Evolutionary conservation across 1,140 invertebrate species (phyloP).

Genomic region (Acyrthosiphon pisum): DNA sequence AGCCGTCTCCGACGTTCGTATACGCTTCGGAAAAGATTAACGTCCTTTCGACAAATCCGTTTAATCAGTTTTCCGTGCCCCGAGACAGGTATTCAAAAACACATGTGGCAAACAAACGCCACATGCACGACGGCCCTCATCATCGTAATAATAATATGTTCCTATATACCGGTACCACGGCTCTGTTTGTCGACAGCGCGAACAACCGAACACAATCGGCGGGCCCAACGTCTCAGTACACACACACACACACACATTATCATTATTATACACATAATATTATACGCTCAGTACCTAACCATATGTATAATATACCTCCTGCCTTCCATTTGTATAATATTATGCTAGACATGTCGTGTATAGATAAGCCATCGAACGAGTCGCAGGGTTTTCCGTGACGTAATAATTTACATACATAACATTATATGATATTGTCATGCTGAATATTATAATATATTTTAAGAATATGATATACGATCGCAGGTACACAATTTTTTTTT

Average conservation of each 20-base stretch:
- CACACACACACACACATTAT: too few species aligned
- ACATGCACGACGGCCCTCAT: background rate
- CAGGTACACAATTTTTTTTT: background rate
- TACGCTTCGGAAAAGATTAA: constrained; percentile 6
- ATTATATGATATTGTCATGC: background rate
- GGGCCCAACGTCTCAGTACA: background rate
- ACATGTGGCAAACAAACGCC: background rate
- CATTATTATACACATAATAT: background rate
- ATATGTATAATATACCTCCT: too few species aligned
- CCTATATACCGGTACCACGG: background rate
- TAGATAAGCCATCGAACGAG: background rate
- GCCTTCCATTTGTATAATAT: background rate
- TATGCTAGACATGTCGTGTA: background rate
- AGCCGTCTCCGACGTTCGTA: background rate
- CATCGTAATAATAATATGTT: background rate
- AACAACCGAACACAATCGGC: background rate
- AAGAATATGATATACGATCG: background rate
- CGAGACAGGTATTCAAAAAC: constrained; percentile 22
- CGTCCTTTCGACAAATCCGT: constrained; percentile 23
- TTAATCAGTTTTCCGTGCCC: background rate
- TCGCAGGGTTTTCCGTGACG: background rate
- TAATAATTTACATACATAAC: background rate
- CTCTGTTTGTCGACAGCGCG: background rate
- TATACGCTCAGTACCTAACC: too few species aligned
- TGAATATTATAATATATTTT: background rate